These are phyloP conservation scores for Sitta carolinensis DNA, from an alignment of 2,797 vertebrate species.

Conservation along the genomic window DNA sequence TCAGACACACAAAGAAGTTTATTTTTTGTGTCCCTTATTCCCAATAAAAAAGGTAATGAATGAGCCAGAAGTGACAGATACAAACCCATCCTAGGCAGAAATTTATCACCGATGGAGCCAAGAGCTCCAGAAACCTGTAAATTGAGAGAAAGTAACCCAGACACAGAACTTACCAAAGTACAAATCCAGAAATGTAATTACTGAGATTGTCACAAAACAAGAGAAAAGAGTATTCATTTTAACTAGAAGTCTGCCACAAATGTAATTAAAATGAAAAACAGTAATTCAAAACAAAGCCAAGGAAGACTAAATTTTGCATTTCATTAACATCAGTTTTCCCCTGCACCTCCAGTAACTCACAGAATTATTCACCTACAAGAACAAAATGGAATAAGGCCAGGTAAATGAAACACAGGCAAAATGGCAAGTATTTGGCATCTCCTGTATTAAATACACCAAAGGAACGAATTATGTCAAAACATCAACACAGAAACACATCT, in stretches of 20 bases:
- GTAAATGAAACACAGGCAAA: background rate
- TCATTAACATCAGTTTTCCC: background rate
- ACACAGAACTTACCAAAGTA: background rate
- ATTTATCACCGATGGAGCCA: background rate
- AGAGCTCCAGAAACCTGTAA: background rate
- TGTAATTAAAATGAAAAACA: background rate
- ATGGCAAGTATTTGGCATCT: background rate
- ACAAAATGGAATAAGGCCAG: background rate
- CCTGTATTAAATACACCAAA: background rate
- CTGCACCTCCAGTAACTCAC: background rate
- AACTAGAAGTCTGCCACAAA: background rate
- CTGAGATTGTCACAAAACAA: background rate
- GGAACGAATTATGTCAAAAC: background rate
- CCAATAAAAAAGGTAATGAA: background rate
- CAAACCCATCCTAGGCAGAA: background rate
- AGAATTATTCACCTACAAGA: background rate
- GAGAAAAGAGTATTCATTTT: background rate
- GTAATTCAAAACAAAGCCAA: background rate
- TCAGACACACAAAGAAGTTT: background rate
- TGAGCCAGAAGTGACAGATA: background rate
- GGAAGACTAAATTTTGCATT: background rate
- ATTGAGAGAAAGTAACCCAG: background rate
- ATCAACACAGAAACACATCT: background rate
- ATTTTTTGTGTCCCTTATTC: background rate
- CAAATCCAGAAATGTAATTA: background rate